Percentiles rank a stretch among this genome's conserved stretches.
These are phyloP conservation scores for Uria aalge DNA, from an alignment of 2,113 vertebrate species.

Conservation along the genomic window DNA sequence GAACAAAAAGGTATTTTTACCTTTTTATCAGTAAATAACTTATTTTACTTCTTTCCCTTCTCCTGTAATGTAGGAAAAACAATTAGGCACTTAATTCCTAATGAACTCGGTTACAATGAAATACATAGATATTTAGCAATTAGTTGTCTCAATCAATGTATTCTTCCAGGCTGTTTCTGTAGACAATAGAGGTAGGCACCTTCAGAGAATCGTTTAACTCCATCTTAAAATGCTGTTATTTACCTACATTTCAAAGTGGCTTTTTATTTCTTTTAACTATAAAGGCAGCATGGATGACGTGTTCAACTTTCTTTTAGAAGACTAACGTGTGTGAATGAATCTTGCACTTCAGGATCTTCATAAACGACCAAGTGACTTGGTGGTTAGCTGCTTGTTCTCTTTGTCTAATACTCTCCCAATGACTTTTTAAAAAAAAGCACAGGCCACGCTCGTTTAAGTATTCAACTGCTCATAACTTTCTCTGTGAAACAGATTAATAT, in stretches of 20 bases:
- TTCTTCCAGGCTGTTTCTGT: not conserved
- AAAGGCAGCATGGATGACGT: not conserved
- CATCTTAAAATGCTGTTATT: not conserved
- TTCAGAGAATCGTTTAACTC: not conserved
- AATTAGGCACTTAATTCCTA: not conserved
- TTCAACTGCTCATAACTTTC: not conserved
- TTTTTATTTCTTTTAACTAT: not conserved
- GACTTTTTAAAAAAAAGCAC: not conserved
- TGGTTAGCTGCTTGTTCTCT: not conserved
- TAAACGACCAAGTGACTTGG: not conserved
- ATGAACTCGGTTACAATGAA: not conserved
- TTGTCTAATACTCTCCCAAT: not conserved
- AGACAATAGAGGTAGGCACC: not conserved
- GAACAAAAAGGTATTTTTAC: not conserved
- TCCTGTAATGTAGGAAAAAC: not conserved
- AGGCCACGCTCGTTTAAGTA: not conserved
- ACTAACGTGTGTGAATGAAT: not conserved
- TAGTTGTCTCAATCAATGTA: not conserved
- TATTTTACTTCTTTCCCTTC: not conserved
- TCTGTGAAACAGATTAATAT: not conserved
- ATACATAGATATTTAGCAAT: not conserved
- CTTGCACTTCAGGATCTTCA: not conserved
- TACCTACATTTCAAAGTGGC: not conserved
- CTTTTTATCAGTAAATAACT: not conserved
- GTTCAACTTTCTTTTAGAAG: not conserved